A percentile compares a stretch with the other conserved stretches of the same genome.
Evolutionary conservation across 1,140 invertebrate species (phyloP).

Genomic region (Diorhabda carinulata): DNA sequence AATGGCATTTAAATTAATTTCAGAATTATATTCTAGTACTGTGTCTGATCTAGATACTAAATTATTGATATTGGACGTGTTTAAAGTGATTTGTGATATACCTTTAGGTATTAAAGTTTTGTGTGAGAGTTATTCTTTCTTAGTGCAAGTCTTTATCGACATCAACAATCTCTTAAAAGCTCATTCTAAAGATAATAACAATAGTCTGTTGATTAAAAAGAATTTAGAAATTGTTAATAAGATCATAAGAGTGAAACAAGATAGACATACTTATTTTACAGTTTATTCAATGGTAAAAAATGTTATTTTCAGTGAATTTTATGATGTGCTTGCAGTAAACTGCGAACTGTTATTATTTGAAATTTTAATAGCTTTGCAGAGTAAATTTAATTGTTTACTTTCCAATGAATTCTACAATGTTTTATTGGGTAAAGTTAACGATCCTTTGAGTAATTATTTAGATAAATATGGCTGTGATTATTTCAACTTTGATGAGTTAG

Average conservation of each 20-base stretch:
- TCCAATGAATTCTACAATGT: not conserved
- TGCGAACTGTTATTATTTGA: not conserved
- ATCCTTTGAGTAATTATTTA: not conserved
- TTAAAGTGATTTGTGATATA: constrained; percentile 57
- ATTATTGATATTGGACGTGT: constrained; percentile 59
- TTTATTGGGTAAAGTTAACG: not conserved
- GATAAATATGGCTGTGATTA: not conserved
- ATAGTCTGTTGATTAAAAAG: constrained; percentile 22
- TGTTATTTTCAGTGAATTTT: not conserved
- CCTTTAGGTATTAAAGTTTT: constrained; percentile 58
- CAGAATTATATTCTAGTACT: constrained; percentile 52
- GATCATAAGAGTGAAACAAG: constrained; percentile 25
- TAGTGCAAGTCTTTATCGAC: constrained; percentile 51
- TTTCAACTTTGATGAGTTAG: not conserved
- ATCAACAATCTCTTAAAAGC: not conserved
- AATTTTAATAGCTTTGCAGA: not conserved
- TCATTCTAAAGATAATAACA: not conserved
- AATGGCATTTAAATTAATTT: constrained; percentile 54
- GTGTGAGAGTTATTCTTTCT: constrained; percentile 55
- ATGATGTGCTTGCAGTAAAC: not conserved
- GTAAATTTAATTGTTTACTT: not conserved
- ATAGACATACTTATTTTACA: constrained; percentile 21
- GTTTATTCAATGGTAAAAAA: constrained; percentile 22
- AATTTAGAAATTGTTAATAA: constrained; percentile 25
- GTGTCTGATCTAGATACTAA: constrained; percentile 52